These are phyloP conservation scores for Austrolebias charrua DNA, from an alignment of 2,797 vertebrate genomes.

Conservation along the genomic window DNA sequence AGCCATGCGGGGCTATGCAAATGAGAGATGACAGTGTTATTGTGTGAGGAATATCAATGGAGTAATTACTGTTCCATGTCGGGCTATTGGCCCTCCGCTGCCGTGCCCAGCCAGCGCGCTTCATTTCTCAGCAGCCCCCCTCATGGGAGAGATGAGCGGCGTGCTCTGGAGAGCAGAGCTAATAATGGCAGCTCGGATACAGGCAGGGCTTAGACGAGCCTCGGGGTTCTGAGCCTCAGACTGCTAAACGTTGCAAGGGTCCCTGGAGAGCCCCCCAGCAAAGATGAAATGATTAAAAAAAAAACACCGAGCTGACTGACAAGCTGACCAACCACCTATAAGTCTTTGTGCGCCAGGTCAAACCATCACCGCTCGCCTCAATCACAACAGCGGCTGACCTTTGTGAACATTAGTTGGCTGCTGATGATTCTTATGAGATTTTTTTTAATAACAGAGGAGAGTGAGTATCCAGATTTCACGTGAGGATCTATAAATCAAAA, in stretches of 20 bases:
- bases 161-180: constrained; percentile 98
- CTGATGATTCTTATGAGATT: constrained; percentile 49
- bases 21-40: constrained; percentile 99
- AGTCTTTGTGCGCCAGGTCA: constrained; percentile 60
- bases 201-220: constrained; percentile 90
- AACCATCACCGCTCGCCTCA: constrained; percentile 55
- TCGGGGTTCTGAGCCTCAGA: constrained; percentile 93
- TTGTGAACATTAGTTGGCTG: constrained; percentile 54
- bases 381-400: constrained; percentile 65
- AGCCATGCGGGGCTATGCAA: constrained; percentile 93
- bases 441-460: constrained; percentile 26
- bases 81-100: constrained; percentile 83
- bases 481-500: constrained; percentile 35
- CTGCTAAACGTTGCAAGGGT: constrained; percentile 95
- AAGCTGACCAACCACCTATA: constrained; percentile 82
- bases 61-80: constrained; percentile 99
- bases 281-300: constrained; percentile 99
- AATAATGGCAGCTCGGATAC: constrained; percentile 98
- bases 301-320: constrained; percentile 88
- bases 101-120: constrained; percentile 83
- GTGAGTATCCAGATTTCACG: constrained; percentile 26
- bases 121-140: constrained; percentile 96
- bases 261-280: constrained; percentile 88
- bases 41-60: constrained; percentile 99
- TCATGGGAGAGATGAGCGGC: constrained; percentile 89